Evolutionary conservation across 2,888 invertebrate genomes (phyloP).

Genomic region (Calliphora vomitoria): DNA sequence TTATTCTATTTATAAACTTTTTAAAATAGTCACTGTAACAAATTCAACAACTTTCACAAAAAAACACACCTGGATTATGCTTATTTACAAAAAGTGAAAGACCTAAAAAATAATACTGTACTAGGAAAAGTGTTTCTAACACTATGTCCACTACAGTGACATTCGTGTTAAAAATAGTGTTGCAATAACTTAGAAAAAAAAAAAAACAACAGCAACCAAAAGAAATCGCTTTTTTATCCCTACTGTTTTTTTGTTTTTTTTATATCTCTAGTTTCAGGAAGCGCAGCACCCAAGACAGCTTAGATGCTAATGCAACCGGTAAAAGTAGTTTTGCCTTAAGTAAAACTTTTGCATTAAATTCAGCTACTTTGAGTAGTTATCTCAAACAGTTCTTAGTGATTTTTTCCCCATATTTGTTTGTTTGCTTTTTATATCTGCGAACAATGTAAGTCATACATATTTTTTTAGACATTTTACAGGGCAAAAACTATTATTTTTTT

Average conservation of each 20-base stretch:
- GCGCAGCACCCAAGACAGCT: conserved; percentile 40
- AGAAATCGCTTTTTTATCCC: conserved; percentile 7
- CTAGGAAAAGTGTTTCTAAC: conserved; percentile 43
- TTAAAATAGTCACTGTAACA: background rate
- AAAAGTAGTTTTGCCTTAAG: conserved; percentile 55
- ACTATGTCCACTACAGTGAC: conserved; percentile 63
- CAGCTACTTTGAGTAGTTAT: conserved; percentile 57
- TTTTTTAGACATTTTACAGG: conserved; percentile 29
- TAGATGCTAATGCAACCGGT: conserved; percentile 61
- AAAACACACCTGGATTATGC: background rate
- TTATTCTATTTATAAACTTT: no score
- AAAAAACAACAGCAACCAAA: background rate
- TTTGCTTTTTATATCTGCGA: conserved; percentile 20
- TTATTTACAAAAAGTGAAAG: conserved; percentile 3
- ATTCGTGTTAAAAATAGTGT: conserved; percentile 47
- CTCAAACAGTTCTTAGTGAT: conserved; percentile 22
- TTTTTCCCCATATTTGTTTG: conserved; percentile 19
- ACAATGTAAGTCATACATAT: conserved; percentile 46
- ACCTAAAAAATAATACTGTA: background rate
- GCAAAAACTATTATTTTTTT: conserved; percentile 34
- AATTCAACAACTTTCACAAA: background rate
- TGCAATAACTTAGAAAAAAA: conserved; percentile 22
- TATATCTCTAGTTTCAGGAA: background rate
- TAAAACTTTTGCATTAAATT: conserved; percentile 67
- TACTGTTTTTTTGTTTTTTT: conserved; percentile 8